Percentiles rank a stretch among this genome's conserved stretches.
These are phyloP conservation scores for Pachypanchax playfairii DNA, from an alignment of 2,113 vertebrate genomes.

Conservation along the genomic window DNA sequence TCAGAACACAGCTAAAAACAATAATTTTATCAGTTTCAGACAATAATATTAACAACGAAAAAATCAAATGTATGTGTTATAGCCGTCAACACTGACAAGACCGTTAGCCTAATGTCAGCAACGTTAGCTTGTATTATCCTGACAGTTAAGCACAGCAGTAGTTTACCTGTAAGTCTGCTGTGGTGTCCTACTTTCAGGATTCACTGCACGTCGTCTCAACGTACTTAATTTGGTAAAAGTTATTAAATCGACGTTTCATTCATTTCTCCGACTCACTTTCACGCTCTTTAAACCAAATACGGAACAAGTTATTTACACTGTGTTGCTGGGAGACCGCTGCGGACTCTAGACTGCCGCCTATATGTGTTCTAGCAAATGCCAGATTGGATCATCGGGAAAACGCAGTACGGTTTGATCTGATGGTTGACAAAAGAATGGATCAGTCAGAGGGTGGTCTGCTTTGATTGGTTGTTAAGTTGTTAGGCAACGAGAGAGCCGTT, in stretches of 20 bases:
- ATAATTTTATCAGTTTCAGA: background rate
- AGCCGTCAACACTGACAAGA: background rate
- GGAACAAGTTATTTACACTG: slow-evolving; percentile 56
- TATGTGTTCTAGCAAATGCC: background rate
- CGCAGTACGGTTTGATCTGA: background rate
- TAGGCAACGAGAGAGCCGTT: background rate
- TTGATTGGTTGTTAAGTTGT: background rate
- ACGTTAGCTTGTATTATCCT: slow-evolving; percentile 29
- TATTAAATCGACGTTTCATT: slow-evolving; percentile 33
- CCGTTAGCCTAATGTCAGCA: slow-evolving; percentile 19
- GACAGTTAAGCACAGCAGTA: background rate
- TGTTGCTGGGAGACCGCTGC: slow-evolving; percentile 73
- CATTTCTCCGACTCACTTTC: slow-evolving; percentile 24
- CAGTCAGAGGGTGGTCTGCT: background rate
- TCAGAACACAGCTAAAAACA: rapidly evolving
- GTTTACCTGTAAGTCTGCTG: slow-evolving; percentile 48
- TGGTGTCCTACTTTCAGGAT: background rate
- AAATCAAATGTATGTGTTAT: background rate
- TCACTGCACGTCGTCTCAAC: background rate
- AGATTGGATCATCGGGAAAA: background rate
- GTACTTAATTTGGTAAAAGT: background rate
- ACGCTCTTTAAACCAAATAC: background rate
- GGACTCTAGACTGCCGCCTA: slow-evolving; percentile 28
- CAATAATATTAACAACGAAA: background rate
- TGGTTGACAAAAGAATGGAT: background rate